Evolutionary conservation across 2,797 vertebrate genomes (phyloP).

Genomic region (Pseudotriccus pelzelni): DNA sequence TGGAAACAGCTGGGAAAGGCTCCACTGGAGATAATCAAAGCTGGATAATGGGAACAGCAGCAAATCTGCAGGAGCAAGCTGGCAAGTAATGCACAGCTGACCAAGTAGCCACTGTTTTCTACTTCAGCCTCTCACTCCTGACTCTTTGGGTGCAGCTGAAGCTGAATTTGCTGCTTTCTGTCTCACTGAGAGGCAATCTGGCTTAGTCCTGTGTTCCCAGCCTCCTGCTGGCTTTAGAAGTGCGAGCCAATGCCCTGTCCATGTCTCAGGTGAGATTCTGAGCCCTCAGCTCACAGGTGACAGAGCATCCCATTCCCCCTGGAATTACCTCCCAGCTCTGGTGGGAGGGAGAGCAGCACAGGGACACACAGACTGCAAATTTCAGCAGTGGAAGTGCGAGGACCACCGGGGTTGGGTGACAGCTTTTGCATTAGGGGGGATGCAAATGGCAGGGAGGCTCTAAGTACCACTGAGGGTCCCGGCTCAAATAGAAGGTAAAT

Average conservation of each 20-base stretch:
- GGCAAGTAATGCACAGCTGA: background rate
- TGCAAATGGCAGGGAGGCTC: slow-evolving; percentile 27
- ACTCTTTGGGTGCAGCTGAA: background rate
- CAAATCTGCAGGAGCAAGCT: background rate
- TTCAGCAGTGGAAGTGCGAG: background rate
- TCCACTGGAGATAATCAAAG: background rate
- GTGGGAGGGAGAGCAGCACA: background rate
- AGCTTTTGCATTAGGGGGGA: background rate
- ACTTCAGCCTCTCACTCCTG: background rate
- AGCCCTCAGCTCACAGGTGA: background rate
- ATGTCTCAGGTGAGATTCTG: background rate
- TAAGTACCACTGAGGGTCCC: background rate
- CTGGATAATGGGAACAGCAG: background rate
- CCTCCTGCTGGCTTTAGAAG: background rate
- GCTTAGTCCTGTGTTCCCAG: background rate
- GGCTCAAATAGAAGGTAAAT: slow-evolving; percentile 19
- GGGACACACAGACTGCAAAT: background rate
- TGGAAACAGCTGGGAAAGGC: background rate
- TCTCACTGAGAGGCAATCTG: background rate
- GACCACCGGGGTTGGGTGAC: background rate
- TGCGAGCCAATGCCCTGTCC: background rate
- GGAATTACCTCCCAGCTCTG: background rate
- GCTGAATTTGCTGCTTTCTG: background rate
- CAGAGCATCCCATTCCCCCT: background rate
- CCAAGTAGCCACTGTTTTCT: background rate